Evolutionary conservation across 2,797 vertebrate genomes (phyloP), one percentile per base, ranked within the genome.

Genomic region (Ctenopoma multispine): DNA sequence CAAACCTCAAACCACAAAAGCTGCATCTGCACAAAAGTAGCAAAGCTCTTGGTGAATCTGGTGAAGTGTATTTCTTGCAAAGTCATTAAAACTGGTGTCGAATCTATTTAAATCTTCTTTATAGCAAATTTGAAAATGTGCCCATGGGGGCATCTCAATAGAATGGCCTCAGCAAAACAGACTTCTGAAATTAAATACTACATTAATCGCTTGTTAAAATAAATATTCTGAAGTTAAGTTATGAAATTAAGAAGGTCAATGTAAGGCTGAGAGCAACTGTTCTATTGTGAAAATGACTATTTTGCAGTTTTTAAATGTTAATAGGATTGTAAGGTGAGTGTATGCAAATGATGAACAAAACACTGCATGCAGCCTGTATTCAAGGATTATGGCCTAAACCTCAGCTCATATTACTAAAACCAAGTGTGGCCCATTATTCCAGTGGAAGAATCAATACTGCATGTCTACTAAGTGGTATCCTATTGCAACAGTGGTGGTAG

Each of bases 401-500:
- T 58, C 15, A 7, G 9, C 44, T 69, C 48, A 41, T 55, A 49
- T 72, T 18, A 63, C 59, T 29, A 15, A 65, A 65, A 48, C 73
- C 69, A 49, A 72, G 38, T 55, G 62, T 15, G 58, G 11, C 59
- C 64, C 65, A 27, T 27, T 34, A 14, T 24, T 36, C 24, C 14
- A 36, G 23, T 4, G 20, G 15, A 51, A 17, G 11, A 36, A 74
- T 82, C 77, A 61, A 82, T 81, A 53, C n/a, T 21, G 24, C 47
- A 34, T 56, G 72, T 84, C 81, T 59, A 86, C 77, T 60, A 88
- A 75, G 53, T 58, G 62, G 21, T 13, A n/a, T 59, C 46, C 49
- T 12, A 43, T 13, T 75, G 36, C 84, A 75, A 68, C n/a, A 57
- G 68, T 57, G 64, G 20, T 34, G 48, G 70, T 38, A 31, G 72